Percentiles rank a stretch among this genome's conserved stretches.
phyloP scores from a whole-genome alignment of 2,113 vertebrate species.

The Xenotilapia longispinis region DNA sequence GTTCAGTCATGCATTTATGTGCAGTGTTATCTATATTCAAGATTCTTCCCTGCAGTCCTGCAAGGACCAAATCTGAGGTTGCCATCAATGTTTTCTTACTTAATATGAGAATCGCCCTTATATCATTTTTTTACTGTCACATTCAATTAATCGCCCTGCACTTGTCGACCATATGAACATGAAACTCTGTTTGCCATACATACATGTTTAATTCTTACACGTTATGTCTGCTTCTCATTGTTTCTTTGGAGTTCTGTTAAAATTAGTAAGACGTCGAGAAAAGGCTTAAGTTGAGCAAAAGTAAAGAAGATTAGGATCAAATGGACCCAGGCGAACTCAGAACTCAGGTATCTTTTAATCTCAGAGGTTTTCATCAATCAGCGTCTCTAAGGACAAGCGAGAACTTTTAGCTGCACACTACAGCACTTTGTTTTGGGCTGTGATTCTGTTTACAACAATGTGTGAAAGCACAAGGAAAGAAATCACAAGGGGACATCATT shows the following conservation, averaged over 20 bases:
- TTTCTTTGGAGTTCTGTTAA: not conserved
- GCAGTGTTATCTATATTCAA: not conserved
- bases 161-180: not conserved
- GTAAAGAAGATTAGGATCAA: not conserved
- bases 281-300: not conserved
- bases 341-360: not conserved
- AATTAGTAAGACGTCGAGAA: not conserved
- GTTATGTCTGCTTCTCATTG: not conserved
- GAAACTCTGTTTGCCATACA: not conserved
- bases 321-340: not conserved
- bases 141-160: not conserved
- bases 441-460: not conserved
- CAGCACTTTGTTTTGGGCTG: not conserved
- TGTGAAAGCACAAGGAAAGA: not conserved
- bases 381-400: not conserved
- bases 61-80: not conserved
- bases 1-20: constrained; percentile 50
- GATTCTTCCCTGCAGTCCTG: not conserved
- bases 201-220: not conserved
- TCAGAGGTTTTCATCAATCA: constrained; percentile 15
- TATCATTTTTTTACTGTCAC: not conserved
- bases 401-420: not conserved
- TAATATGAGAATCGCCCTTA: not conserved
- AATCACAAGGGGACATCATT: not conserved
- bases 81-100: not conserved